A percentile compares a stretch with the other conserved stretches of the same genome.
These are phyloP conservation scores for Choristoneura rosaceana DNA, from an alignment of 2,888 invertebrate genomes.

Conservation along the genomic window DNA sequence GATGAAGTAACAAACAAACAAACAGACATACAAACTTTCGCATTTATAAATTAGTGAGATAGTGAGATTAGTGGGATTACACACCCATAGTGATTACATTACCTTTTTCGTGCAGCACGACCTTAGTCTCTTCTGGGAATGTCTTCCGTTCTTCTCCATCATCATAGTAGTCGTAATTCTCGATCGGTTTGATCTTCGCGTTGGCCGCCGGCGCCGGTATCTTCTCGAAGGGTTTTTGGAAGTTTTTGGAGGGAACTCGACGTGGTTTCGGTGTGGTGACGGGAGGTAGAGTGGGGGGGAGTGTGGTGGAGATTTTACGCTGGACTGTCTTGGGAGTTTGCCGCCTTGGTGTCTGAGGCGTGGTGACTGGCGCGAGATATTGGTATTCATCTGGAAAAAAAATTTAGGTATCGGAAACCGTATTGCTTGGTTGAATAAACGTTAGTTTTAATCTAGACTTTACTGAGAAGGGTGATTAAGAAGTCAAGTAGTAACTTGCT, in stretches of 20 bases:
- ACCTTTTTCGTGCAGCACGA: constrained; percentile 83
- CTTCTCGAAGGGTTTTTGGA: constrained; percentile 47
- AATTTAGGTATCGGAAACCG: neutral
- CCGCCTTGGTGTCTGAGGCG: constrained; percentile 62
- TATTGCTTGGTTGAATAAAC: neutral
- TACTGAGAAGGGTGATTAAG: neutral
- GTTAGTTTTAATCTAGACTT: too few relatives aligned
- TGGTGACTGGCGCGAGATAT: constrained; percentile 72
- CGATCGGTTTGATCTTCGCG: constrained; percentile 65
- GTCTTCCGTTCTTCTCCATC: constrained; percentile 85
- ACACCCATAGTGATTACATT: constrained; percentile 37
- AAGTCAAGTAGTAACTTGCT: neutral
- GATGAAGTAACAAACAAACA: too few relatives aligned
- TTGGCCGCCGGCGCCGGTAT: constrained; percentile 53
- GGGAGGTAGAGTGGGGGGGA: constrained; percentile 55
- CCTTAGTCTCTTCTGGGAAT: constrained; percentile 84
- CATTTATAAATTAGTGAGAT: too few relatives aligned
- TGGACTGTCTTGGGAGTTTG: constrained; percentile 70
- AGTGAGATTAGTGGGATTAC: too few relatives aligned
- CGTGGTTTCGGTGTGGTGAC: constrained; percentile 47
- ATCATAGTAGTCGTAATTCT: constrained; percentile 90
- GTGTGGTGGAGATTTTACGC: constrained; percentile 69
- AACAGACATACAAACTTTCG: too few relatives aligned
- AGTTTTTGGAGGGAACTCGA: constrained; percentile 28
- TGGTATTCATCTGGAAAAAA: constrained; percentile 73